Conservation (phyloP, 2,888 invertebrate genomes). For the Tetranychus truncatus region DNA sequence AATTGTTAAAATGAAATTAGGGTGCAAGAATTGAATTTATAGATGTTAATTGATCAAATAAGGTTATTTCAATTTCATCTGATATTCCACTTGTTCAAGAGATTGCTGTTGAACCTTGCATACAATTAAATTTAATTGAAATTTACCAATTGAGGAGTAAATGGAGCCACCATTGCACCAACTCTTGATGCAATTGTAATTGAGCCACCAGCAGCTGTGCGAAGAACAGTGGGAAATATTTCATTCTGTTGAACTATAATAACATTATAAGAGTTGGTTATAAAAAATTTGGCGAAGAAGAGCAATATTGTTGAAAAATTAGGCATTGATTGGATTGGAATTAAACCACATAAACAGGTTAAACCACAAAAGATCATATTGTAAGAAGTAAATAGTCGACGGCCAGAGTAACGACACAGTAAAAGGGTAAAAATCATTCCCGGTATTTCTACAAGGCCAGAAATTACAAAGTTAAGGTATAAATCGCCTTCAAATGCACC, state of each 20-base stretch:
- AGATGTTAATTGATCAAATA: too few species aligned
- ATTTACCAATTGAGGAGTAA: conserved; percentile 20
- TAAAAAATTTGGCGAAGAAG: conserved; percentile 20
- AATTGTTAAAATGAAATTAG: too few species aligned
- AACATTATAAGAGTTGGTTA: conserved; percentile 16
- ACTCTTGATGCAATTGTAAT: conserved; percentile 14
- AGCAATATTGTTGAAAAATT: conserved; percentile 4
- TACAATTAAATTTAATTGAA: conserved; percentile 3
- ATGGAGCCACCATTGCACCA: conserved; percentile 20
- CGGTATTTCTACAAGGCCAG: conserved; percentile 33
- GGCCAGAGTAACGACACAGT: conserved; percentile 17
- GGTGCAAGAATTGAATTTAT: too few species aligned
- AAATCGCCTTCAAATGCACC: conserved; percentile 55
- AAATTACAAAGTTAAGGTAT: conserved; percentile 43
- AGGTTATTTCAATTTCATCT: too few species aligned
- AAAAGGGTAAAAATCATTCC: conserved; percentile 19
- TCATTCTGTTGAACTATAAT: conserved; percentile 19
- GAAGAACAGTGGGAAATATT: conserved; percentile 21
- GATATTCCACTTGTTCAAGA: too few species aligned
- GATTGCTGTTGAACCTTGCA: too few species aligned
- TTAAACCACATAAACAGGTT: conserved; percentile 25
- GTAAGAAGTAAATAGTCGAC: conserved; percentile 26
- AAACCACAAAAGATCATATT: conserved; percentile 28
- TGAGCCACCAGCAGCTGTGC: conserved; percentile 20
- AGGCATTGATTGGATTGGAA: conserved; percentile 24